Percentiles rank a stretch among this genome's conserved stretches.
Conservation (phyloP, 2,888 invertebrate species). For the Lepidocyrtinus sp. region DNA sequence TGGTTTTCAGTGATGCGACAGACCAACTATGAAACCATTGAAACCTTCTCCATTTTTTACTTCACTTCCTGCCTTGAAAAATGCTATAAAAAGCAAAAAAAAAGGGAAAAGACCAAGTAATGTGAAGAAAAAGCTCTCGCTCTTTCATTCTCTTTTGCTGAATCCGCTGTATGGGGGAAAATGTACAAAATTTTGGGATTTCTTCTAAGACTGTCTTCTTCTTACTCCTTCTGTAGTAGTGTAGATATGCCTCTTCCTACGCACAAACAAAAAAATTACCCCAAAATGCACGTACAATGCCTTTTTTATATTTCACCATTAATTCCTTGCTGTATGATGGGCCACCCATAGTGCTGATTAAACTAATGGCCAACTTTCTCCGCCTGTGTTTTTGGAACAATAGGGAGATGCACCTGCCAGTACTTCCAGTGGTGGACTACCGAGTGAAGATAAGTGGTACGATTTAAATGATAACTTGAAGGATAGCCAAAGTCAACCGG, state of each 20-base stretch:
- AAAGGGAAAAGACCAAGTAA: too few species aligned
- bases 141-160: too few species aligned
- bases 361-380: not conserved
- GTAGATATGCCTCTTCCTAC: slow-evolving; percentile 42
- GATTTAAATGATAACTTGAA: slow-evolving; percentile 71
- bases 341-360: not conserved
- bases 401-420: slow-evolving; percentile 77
- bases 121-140: not conserved
- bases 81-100: too few species aligned
- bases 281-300: slow-evolving; percentile 57
- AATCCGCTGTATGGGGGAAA: too few species aligned
- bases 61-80: not conserved
- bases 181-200: slow-evolving; percentile 27
- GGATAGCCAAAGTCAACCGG: slow-evolving; percentile 64
- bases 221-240: slow-evolving; percentile 43
- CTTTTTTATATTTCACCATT: slow-evolving; percentile 27
- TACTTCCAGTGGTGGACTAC: slow-evolving; percentile 78
- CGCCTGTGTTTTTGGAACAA: slow-evolving; percentile 7
- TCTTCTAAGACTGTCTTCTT: slow-evolving; percentile 26
- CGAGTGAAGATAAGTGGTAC: slow-evolving; percentile 78
- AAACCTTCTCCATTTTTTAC: slow-evolving; percentile 10
- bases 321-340: not conserved
- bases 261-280: slow-evolving; percentile 32
- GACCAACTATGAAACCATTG: too few species aligned
- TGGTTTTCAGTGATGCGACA: too few species aligned